These are phyloP conservation scores for Triops longicaudatus DNA, from an alignment of 1,140 invertebrate species.

Conservation along the genomic window DNA sequence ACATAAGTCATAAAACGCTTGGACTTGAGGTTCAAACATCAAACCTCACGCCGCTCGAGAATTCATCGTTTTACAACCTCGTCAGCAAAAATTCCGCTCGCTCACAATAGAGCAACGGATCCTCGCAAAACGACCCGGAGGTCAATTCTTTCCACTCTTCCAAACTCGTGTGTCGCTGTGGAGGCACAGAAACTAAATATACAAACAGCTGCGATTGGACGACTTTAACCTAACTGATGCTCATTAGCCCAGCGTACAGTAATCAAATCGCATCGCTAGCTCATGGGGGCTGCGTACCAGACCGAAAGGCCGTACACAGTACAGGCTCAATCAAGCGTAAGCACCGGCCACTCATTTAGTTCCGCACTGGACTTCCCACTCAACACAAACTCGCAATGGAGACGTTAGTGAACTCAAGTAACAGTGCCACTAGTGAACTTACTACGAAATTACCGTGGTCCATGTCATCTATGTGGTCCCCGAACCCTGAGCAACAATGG, in stretches of 20 bases:
- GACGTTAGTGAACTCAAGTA: neutral
- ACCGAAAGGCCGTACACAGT: neutral
- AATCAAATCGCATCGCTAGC: constrained; percentile 6
- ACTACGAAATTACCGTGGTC: neutral
- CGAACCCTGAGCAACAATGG: constrained; percentile 10
- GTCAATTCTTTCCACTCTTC: neutral
- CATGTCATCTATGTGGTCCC: neutral
- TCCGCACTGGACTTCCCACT: neutral
- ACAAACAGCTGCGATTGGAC: constrained; percentile 11
- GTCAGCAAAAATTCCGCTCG: constrained; percentile 10
- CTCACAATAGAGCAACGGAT: constrained; percentile 1
- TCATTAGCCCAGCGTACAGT: constrained; percentile 5
- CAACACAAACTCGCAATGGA: neutral
- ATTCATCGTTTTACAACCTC: neutral
- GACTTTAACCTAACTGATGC: neutral
- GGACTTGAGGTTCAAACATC: neutral
- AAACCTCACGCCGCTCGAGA: neutral
- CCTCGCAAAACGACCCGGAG: neutral
- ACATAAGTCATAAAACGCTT: neutral
- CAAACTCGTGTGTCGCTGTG: neutral
- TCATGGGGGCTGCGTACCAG: neutral
- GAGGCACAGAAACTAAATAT: neutral
- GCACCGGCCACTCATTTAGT: neutral
- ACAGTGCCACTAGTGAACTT: neutral
- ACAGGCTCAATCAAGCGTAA: neutral